phyloP scores from a whole-genome alignment of 2,113 vertebrate genomes.

The Hippocampus comes region DNA sequence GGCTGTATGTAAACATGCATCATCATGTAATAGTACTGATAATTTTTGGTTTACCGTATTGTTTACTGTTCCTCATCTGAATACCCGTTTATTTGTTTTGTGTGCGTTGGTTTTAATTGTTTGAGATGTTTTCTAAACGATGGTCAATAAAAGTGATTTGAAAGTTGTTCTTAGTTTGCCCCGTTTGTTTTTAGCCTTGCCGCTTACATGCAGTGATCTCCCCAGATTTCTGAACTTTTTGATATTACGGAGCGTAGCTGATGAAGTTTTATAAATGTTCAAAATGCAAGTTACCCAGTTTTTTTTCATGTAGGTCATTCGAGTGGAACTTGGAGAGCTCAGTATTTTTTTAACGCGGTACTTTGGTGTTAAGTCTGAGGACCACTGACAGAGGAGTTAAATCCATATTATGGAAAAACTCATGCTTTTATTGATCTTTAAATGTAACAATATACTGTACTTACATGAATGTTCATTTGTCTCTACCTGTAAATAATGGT shows the following conservation, averaged over 20 bases:
- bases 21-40: not conserved
- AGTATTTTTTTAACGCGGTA: not conserved
- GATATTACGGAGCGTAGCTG: too few relatives aligned
- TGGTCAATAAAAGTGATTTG: conserved; percentile 57
- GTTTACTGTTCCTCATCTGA: conserved; percentile 27
- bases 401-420: conserved; percentile 49
- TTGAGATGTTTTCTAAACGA: conserved; percentile 57
- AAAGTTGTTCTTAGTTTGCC: conserved; percentile 17
- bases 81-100: conserved; percentile 34
- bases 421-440: conserved; percentile 69
- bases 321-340: not conserved
- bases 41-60: conserved; percentile 14
- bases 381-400: not conserved
- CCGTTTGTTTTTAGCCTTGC: too few relatives aligned
- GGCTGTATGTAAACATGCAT: not conserved
- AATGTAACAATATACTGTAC: conserved; percentile 59
- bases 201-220: too few relatives aligned
- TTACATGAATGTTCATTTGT: conserved; percentile 54
- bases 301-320: not conserved
- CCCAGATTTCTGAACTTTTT: too few relatives aligned
- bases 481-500: conserved; percentile 52
- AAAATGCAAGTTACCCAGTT: too few relatives aligned
- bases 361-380: not conserved
- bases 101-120: conserved; percentile 49
- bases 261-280: too few relatives aligned